Evolutionary conservation across 2,888 invertebrate genomes (phyloP).

Genomic region (Drosophila planitibia): DNA sequence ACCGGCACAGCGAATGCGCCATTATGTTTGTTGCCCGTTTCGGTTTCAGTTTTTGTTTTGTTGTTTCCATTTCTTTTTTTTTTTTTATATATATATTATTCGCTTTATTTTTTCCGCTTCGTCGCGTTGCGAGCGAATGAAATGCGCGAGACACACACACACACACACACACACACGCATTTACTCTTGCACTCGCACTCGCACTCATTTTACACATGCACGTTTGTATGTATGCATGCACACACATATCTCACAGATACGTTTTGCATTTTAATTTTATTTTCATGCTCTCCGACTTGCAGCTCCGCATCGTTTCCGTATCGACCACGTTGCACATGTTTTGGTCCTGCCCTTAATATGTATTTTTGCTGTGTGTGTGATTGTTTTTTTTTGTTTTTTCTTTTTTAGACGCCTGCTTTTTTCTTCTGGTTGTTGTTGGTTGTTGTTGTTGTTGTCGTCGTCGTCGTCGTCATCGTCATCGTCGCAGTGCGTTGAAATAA

Average conservation of each 20-base stretch:
- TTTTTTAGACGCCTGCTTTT: constrained; percentile 37
- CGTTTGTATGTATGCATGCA: constrained; percentile 16
- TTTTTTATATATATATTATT: constrained; percentile 61
- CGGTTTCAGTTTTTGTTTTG: constrained; percentile 64
- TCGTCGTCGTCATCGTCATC: constrained; percentile 29
- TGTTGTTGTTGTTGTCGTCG: constrained; percentile 15
- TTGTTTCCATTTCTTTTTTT: constrained; percentile 67
- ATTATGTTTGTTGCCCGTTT: constrained; percentile 72
- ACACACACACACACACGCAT: constrained; percentile 8
- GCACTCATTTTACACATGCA: constrained; percentile 34
- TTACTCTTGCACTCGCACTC: constrained; percentile 34
- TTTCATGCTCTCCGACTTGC: constrained; percentile 68
- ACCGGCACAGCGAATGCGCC: constrained; percentile 63
- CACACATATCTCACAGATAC: constrained; percentile 65
- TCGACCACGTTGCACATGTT: constrained; percentile 66
- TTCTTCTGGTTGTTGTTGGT: constrained; percentile 2
- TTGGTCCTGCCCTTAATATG: constrained; percentile 59
- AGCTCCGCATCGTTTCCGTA: constrained; percentile 46
- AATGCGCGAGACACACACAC: constrained; percentile 58
- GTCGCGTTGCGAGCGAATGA: constrained; percentile 79
- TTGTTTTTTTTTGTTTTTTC: constrained; percentile 38
- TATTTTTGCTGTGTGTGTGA: neutral
- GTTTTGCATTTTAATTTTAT: constrained; percentile 78
- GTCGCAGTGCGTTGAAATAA: constrained; percentile 67
- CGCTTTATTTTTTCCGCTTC: constrained; percentile 81